Evolutionary conservation across 2,888 invertebrate genomes (phyloP).

Genomic region (Tetanocera ferruginea): DNA sequence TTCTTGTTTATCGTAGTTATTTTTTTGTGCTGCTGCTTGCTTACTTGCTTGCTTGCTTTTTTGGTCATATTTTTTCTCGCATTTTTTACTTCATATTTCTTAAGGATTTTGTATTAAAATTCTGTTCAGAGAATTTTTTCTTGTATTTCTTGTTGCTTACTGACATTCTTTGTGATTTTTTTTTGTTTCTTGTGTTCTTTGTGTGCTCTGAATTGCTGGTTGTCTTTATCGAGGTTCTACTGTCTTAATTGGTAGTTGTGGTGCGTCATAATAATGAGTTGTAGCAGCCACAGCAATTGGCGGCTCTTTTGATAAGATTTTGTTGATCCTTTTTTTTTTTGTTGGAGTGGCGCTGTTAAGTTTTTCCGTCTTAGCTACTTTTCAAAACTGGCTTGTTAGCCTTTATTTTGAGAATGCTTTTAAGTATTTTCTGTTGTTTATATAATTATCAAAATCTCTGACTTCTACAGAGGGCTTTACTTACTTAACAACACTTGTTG

Average conservation of each 20-base stretch:
- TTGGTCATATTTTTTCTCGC: background rate
- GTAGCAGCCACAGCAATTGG: background rate
- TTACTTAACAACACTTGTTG: too few relatives aligned
- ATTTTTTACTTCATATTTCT: background rate
- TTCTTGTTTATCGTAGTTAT: background rate
- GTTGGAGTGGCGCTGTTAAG: background rate
- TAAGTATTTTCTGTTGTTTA: too few relatives aligned
- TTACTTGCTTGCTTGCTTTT: too few relatives aligned
- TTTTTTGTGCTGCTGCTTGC: too few relatives aligned
- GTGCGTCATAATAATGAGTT: background rate
- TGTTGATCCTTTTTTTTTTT: constrained; percentile 5
- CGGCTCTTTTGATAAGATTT: background rate
- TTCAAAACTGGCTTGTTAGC: background rate
- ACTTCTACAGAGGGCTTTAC: too few relatives aligned
- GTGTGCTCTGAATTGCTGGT: background rate
- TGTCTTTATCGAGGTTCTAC: background rate
- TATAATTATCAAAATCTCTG: too few relatives aligned
- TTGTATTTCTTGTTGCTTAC: background rate
- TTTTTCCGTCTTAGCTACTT: background rate
- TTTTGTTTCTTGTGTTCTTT: background rate
- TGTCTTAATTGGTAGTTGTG: constrained; percentile 30
- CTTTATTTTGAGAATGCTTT: too few relatives aligned
- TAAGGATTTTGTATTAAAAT: background rate
- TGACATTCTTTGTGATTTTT: background rate
- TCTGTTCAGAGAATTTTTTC: background rate